Evolutionary conservation across 2,113 vertebrate genomes (phyloP).

Genomic region (Anser cygnoides): DNA sequence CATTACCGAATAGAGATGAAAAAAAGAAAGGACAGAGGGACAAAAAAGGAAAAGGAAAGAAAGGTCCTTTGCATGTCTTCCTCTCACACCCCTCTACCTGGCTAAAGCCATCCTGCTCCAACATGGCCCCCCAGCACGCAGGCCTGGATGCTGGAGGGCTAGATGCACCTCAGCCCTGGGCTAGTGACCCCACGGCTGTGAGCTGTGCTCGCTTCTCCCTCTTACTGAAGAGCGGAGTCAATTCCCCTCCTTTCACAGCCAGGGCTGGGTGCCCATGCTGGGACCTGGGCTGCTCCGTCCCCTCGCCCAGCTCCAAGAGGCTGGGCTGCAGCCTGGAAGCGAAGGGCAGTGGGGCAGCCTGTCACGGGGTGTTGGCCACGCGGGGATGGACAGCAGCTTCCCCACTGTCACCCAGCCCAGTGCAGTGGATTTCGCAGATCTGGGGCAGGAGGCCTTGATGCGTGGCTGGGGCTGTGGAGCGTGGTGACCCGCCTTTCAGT

Average conservation of each 20-base stretch:
- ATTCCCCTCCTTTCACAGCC: neutral
- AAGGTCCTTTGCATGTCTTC: neutral
- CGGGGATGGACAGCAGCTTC: neutral
- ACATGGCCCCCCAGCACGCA: neutral
- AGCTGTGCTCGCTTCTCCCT: neutral
- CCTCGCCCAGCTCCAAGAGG: neutral
- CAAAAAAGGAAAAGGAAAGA: neutral
- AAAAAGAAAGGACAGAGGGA: neutral
- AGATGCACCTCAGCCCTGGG: neutral
- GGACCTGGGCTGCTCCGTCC: neutral
- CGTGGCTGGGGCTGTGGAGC: neutral
- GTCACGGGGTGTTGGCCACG: neutral
- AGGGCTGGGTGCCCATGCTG: neutral
- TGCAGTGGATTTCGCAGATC: neutral
- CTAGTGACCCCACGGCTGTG: accelerated
- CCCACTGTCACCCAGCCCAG: neutral
- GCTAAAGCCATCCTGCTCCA: neutral
- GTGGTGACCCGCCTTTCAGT: neutral
- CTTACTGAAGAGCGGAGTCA: neutral
- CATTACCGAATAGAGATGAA: neutral
- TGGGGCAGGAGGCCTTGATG: neutral
- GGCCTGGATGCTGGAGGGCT: neutral
- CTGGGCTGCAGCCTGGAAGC: neutral
- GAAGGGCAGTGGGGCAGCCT: neutral
- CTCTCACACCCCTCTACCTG: neutral